phyloP scores from a whole-genome alignment of 2,113 vertebrate species.

The Ptychochromis oligacanthus region DNA sequence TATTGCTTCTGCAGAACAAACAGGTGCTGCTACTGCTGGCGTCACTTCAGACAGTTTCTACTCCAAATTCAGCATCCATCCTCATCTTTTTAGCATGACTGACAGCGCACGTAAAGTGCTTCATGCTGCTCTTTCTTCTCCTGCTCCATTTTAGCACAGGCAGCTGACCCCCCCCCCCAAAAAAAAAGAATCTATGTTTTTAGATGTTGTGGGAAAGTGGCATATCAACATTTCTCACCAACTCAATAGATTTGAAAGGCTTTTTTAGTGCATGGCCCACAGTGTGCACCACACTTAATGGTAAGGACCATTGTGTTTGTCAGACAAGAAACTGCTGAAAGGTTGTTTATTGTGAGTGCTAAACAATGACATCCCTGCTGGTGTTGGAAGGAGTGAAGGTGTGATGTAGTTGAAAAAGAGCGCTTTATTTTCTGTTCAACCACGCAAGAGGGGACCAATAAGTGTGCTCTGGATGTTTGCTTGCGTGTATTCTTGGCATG shows the following conservation, averaged over 20 bases:
- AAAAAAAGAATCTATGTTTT: not conserved
- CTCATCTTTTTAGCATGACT: constrained; percentile 29
- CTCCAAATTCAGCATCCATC: constrained; percentile 31
- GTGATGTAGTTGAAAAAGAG: not conserved
- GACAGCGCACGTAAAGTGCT: constrained; percentile 19
- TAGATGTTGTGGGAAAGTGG: not conserved
- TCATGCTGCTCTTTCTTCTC: constrained; percentile 21
- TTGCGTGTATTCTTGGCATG: not conserved
- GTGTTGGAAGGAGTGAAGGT: not conserved
- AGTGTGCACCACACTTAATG: not conserved
- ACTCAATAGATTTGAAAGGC: not conserved
- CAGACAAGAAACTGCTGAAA: not conserved
- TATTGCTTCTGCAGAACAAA: constrained; percentile 8
- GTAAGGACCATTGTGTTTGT: not conserved
- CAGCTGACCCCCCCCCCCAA: constrained; percentile 40
- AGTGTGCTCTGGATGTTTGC: not conserved
- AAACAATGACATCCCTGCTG: not conserved
- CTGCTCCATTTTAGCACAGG: constrained; percentile 13
- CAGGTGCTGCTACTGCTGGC: not conserved
- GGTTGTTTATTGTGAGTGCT: constrained; percentile 4
- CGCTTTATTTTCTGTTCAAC: not conserved
- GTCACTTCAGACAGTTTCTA: constrained; percentile 10
- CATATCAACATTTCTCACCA: constrained; percentile 7
- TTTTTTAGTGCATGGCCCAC: not conserved
- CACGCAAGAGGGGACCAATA: not conserved